Evolutionary conservation across 2,113 vertebrate genomes (phyloP).

Genomic region (Callocephalon fimbriatum): DNA sequence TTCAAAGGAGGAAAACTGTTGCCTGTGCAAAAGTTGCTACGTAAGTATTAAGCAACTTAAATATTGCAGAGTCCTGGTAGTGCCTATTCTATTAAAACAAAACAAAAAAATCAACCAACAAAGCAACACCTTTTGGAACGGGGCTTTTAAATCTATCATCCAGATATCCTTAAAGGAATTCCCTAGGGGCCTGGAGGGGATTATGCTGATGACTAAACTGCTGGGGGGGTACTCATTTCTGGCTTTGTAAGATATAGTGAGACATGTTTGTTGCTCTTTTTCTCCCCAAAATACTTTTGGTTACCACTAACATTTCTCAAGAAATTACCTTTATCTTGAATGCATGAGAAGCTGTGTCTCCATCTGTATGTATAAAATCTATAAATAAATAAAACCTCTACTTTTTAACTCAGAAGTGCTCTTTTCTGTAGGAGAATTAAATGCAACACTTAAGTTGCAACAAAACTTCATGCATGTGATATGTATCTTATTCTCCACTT

Average conservation of each 20-base stretch:
- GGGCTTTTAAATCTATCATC: not conserved
- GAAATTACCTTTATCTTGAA: not conserved
- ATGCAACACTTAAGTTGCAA: not conserved
- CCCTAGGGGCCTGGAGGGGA: not conserved
- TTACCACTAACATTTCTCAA: not conserved
- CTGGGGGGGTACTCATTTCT: not conserved
- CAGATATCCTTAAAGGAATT: not conserved
- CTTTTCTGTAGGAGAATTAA: not conserved
- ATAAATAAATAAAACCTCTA: not conserved
- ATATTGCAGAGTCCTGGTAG: not conserved
- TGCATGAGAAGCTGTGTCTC: not conserved
- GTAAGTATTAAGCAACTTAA: not conserved
- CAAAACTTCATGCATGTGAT: not conserved
- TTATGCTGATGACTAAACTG: not conserved
- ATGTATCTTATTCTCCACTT: not conserved
- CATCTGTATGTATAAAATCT: not conserved
- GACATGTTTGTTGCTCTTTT: not conserved
- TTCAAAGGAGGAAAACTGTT: not conserved
- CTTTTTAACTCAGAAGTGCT: not conserved
- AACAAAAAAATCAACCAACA: not conserved
- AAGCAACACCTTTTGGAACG: not conserved
- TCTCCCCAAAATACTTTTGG: not conserved
- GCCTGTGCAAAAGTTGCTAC: not conserved
- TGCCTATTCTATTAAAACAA: not conserved
- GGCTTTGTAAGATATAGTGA: not conserved